Base-by-base conservation (phyloP, 2,888 invertebrate genomes). In the Agrochola lychnidis region DNA sequence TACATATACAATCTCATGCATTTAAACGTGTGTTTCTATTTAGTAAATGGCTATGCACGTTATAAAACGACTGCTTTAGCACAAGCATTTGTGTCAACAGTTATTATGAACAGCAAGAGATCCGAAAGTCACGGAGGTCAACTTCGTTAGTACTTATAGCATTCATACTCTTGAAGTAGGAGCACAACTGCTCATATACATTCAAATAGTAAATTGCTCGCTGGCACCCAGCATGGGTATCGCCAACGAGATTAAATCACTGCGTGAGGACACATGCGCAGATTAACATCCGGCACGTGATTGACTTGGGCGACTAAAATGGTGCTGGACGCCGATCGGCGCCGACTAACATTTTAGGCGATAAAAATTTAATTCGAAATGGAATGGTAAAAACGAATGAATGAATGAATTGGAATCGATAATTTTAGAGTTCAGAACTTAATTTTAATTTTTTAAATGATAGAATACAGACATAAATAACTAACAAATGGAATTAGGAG, bases 241-340 rank as follows among this genome's bases (percentile, higher is more conserved):
- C 81, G 72, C 79, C 75, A 81, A 77, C 78, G 71, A 87, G 87
- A 91, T 90, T 90, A 90, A 90, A 91, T 91, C 89, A 89, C 85
- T 77, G 84, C 87, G 86, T 87, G 89, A 89, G 88, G 89, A 89
- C 88, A 87, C 81, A 88, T 82, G 83, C 87, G 84, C 82, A 88
- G 91, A 92, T 92, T 92, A 86, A 90, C 91, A 90, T 92, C 92
- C 92, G 91, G 90, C 84, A 83, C 81, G 81, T 83, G 89, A 88
- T 85, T 84, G 87, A 90, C 85, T 90, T 81, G 45, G 78, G 53
- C 63, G 78, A 73, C 76, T 86, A 82, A 82, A 82, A 81, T 80
- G 79, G 70, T 70, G 77, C 78, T 79, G 40, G 22, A 70, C 56
- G 62, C 57, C 68, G 61, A 78, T 68, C 70, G 73, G 66, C 56